Conservation (phyloP, 2,797 vertebrate genomes). For the Pterois miles region DNA sequence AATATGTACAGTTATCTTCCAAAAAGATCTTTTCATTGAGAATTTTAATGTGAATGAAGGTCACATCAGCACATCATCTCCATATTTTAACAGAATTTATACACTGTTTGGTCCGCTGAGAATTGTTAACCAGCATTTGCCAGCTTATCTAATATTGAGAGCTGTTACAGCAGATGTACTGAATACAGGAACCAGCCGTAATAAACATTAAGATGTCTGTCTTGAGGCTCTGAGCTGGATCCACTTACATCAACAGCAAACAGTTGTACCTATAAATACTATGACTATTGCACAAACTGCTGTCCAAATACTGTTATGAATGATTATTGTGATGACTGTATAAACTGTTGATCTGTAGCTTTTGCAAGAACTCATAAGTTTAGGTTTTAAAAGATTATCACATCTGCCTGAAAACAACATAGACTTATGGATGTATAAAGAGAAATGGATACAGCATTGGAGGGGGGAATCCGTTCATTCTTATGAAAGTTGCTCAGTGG, state of each 20-base stretch:
- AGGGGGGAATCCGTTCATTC: no score
- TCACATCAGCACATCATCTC: slow-evolving; percentile 4
- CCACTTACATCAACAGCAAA: not conserved
- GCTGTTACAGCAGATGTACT: slow-evolving; percentile 30
- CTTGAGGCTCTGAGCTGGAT: slow-evolving; percentile 1
- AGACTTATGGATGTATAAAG: no score
- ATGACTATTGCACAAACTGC: not conserved
- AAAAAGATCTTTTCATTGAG: not conserved
- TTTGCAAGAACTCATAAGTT: not conserved
- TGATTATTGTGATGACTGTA: not conserved
- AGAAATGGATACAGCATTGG: no score
- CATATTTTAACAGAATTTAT: slow-evolving; percentile 18
- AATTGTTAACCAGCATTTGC: slow-evolving; percentile 15
- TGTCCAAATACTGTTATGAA: not conserved
- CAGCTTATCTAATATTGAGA: not conserved
- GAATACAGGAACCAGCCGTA: not conserved
- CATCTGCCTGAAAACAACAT: not conserved
- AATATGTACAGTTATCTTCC: not conserved
- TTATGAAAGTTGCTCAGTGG: no score
- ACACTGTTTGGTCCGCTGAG: slow-evolving; percentile 2
- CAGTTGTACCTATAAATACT: not conserved
- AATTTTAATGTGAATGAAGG: slow-evolving; percentile 9
- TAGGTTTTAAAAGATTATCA: not conserved
- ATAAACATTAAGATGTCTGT: slow-evolving; percentile 14
- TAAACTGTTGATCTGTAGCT: not conserved